Conservation (phyloP, 2,113 vertebrate species). For the Australoheros scitulus region DNA sequence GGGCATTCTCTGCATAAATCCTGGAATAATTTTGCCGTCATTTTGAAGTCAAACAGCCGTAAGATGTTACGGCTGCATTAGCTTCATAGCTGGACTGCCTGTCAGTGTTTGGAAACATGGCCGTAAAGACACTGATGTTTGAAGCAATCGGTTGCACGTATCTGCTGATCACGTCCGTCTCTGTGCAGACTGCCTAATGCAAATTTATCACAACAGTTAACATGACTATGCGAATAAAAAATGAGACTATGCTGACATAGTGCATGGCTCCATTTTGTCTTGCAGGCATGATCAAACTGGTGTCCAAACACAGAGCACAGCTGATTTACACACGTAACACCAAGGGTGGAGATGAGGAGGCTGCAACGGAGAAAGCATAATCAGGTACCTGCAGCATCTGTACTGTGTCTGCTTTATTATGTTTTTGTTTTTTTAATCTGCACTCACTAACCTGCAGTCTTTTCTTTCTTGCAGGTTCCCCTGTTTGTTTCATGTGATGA, state of each 20-base stretch:
- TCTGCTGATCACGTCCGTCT: neutral
- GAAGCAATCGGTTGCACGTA: neutral
- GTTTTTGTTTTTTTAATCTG: neutral
- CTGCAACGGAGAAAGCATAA: constrained; percentile 84
- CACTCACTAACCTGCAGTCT: neutral
- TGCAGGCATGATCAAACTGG: constrained; percentile 94
- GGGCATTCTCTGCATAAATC: neutral
- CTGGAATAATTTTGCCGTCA: neutral
- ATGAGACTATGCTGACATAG: neutral
- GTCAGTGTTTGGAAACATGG: neutral
- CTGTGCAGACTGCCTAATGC: neutral
- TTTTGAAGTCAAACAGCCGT: neutral
- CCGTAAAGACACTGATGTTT: neutral
- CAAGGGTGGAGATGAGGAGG: constrained; percentile 92
- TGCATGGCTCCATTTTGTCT: neutral
- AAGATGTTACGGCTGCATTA: neutral
- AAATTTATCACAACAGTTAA: neutral
- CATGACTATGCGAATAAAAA: neutral
- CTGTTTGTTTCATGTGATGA: constrained; percentile 51
- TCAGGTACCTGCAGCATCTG: constrained; percentile 69
- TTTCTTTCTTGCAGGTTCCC: constrained; percentile 56
- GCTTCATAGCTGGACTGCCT: neutral
- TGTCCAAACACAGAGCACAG: constrained; percentile 97
- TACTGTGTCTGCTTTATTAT: neutral
- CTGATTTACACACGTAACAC: constrained; percentile 98